Evolutionary conservation across 2,797 vertebrate genomes (phyloP).

Genomic region (Pseudomugil tenellus): DNA sequence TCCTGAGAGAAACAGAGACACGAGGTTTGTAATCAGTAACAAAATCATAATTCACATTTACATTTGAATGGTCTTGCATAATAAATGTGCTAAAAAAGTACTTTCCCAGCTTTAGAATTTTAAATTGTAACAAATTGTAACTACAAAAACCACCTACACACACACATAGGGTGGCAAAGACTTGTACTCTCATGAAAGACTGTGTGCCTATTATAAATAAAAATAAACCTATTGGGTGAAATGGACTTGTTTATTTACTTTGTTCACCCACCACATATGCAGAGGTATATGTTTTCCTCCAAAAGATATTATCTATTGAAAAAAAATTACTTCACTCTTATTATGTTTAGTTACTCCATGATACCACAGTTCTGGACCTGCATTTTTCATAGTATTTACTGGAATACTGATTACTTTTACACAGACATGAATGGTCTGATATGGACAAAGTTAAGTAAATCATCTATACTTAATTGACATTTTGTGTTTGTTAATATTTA

Average conservation of each 20-base stretch:
- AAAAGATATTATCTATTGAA: neutral
- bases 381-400: neutral
- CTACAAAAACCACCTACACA: too few species aligned
- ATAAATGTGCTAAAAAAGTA: too few species aligned
- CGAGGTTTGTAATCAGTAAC: constrained; percentile 12
- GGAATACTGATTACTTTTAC: neutral
- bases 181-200: constrained; percentile 39
- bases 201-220: neutral
- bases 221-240: neutral
- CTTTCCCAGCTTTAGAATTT: neutral
- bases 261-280: neutral
- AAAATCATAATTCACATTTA: neutral
- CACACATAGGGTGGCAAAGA: too few species aligned
- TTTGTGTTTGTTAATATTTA: neutral
- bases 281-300: neutral
- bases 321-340: neutral
- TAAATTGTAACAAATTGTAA: constrained; percentile 25
- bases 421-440: neutral
- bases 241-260: neutral
- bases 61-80: too few species aligned
- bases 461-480: neutral
- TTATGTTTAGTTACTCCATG: neutral
- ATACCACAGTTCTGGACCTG: neutral
- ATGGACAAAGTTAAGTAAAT: neutral
- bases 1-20: constrained; percentile 38